phyloP scores from a whole-genome alignment of 2,797 vertebrate species.

The Mormyrus hasselquistii region DNA sequence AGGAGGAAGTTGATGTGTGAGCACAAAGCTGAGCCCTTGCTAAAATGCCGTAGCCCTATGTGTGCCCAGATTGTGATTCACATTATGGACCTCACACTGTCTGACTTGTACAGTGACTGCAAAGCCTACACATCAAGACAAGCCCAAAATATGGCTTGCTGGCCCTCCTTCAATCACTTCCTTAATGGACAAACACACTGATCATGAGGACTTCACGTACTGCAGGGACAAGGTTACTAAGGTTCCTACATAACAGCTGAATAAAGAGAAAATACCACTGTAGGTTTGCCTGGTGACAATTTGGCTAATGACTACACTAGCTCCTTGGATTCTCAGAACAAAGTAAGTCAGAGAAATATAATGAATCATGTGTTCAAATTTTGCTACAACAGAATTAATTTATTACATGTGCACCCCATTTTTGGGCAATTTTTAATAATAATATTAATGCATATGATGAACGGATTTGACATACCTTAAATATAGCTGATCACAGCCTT shows the following conservation, averaged over 20 bases:
- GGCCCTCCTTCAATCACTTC: neutral
- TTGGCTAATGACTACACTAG: conserved; percentile 2
- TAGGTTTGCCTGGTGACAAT: neutral
- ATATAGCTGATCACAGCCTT: neutral
- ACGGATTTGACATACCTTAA: neutral
- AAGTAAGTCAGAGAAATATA: neutral
- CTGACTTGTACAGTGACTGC: neutral
- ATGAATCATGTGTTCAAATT: neutral
- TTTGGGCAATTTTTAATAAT: neutral
- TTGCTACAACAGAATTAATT: neutral
- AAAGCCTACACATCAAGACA: neutral
- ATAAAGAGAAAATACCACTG: neutral
- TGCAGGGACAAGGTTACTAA: neutral
- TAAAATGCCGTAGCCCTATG: neutral
- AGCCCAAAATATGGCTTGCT: neutral
- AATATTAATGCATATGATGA: neutral
- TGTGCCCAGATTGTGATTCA: neutral
- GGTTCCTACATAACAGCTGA: neutral
- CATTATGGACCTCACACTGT: no score
- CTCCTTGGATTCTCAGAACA: conserved; percentile 3
- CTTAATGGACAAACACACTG: neutral
- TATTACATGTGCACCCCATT: neutral
- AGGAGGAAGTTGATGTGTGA: neutral
- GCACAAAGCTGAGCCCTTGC: neutral
- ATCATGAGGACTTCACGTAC: neutral